Conservation (phyloP, 2,888 invertebrate genomes). For the Corbicula japonica region DNA sequence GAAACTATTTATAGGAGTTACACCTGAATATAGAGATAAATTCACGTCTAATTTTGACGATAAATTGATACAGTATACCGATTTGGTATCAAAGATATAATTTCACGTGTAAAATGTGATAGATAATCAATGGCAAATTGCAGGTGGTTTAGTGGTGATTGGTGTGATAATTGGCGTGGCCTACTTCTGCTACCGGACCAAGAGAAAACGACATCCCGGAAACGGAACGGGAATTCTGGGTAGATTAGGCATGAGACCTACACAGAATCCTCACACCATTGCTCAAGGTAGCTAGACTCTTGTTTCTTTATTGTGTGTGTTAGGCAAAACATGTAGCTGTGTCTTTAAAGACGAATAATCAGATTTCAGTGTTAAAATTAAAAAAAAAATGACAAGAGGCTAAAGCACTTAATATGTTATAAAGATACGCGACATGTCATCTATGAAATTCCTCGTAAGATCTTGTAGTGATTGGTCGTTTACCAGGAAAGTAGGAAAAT, state of each 20-base stretch:
- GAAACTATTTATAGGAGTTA: no score
- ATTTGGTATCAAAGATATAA: no score
- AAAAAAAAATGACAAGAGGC: background rate
- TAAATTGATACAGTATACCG: no score
- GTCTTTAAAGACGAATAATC: background rate
- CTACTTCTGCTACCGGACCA: slow-evolving; percentile 57
- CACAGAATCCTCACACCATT: background rate
- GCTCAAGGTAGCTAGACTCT: slow-evolving; percentile 11
- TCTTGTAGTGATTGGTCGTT: no score
- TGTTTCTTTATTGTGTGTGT: no score
- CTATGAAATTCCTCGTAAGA: no score
- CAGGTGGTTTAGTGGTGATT: slow-evolving; percentile 38
- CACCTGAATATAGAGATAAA: no score
- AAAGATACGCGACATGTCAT: background rate
- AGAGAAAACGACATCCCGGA: slow-evolving; percentile 22
- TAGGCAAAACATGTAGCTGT: no score
- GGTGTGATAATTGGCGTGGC: slow-evolving; percentile 41
- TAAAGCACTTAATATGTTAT: background rate
- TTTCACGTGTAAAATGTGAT: no score
- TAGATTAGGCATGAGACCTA: slow-evolving; percentile 34
- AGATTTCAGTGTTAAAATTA: background rate
- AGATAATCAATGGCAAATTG: slow-evolving; percentile 3
- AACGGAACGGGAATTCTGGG: slow-evolving; percentile 17
- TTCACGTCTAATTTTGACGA: no score
- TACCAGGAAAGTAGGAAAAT: no score